Percentiles rank a stretch among this genome's conserved stretches.
phyloP scores from a whole-genome alignment of 2,797 vertebrate genomes.

The Sciurus vulgaris region DNA sequence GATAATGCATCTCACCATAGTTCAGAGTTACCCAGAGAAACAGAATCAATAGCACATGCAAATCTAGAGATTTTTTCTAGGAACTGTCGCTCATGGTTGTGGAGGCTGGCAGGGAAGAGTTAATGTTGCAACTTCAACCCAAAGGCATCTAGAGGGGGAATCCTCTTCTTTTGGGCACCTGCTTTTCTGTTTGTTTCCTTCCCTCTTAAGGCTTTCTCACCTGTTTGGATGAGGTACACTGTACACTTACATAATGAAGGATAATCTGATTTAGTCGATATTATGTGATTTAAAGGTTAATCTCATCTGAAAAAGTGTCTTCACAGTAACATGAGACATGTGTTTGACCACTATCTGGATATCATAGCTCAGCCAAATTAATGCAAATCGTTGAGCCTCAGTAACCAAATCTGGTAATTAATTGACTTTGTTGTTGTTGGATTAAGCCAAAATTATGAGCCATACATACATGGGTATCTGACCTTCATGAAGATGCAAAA shows the following conservation, averaged over 20 bases:
- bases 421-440: neutral
- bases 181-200: neutral
- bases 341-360: neutral
- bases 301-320: neutral
- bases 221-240: neutral
- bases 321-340: neutral
- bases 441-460: neutral
- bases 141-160: neutral
- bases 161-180: neutral
- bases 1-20: rapidly evolving
- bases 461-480: neutral
- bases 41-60: neutral
- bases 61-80: neutral
- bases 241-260: neutral
- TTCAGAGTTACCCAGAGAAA: neutral
- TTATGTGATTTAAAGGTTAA: neutral
- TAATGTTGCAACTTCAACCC: neutral
- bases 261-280: neutral
- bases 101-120: neutral
- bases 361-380: neutral
- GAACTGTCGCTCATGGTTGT: neutral
- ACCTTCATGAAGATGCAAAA: neutral
- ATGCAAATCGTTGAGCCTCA: neutral
- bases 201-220: neutral
- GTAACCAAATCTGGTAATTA: neutral